These are phyloP conservation scores for Pterostichus niger DNA, from an alignment of 2,888 invertebrate species.

Conservation along the genomic window DNA sequence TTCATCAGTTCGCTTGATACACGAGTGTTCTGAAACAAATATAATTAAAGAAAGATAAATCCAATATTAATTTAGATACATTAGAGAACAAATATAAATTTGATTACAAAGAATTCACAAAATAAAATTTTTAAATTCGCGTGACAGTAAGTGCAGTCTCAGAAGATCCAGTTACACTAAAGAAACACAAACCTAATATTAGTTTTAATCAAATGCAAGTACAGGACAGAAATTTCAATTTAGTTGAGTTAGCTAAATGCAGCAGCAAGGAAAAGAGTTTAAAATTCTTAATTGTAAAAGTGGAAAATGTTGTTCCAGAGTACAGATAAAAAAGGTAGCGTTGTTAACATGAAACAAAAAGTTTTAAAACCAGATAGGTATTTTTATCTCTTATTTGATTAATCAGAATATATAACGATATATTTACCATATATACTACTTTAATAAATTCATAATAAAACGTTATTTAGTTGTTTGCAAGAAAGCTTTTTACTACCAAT, in stretches of 20 bases:
- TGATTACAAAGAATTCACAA: background rate
- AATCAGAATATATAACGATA: background rate
- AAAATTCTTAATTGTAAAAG: slow-evolving; percentile 47
- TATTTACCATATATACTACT: background rate
- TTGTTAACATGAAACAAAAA: slow-evolving; percentile 8
- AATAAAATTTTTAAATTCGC: too few relatives aligned
- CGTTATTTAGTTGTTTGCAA: background rate
- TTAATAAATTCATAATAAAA: background rate
- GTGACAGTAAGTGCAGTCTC: background rate
- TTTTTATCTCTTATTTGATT: background rate
- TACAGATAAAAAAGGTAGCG: slow-evolving; percentile 23
- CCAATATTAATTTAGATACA: background rate
- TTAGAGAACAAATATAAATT: background rate
- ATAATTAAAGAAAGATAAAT: slow-evolving; percentile 13
- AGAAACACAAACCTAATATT: slow-evolving; percentile 30
- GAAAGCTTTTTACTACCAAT: slow-evolving; percentile 12
- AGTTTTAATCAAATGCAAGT: background rate
- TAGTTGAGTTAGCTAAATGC: slow-evolving; percentile 37
- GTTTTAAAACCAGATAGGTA: slow-evolving; percentile 33
- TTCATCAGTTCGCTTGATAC: slow-evolving; percentile 17
- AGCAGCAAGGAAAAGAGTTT: slow-evolving; percentile 44
- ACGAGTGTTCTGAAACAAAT: background rate
- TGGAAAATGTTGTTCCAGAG: slow-evolving; percentile 37
- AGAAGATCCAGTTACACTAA: slow-evolving; percentile 7
- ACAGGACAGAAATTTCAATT: slow-evolving; percentile 39